Evolutionary conservation across 2,888 invertebrate species (phyloP), one percentile per base, ranked within the genome.

Genomic region (Empis stercorea): DNA sequence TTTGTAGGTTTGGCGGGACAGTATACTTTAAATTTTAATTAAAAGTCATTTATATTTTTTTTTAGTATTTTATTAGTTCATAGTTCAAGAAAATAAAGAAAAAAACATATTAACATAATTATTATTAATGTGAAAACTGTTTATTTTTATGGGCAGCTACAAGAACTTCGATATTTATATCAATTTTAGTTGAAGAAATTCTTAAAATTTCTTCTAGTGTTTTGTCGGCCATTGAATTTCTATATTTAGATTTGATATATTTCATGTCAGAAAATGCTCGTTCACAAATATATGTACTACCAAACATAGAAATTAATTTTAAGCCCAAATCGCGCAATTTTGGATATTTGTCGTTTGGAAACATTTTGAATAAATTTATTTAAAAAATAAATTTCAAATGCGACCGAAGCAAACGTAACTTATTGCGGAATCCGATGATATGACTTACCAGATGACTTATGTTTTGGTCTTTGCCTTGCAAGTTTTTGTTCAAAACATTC

Each of bases 401-500:
- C 23, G 23, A 27, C 23, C 23, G 23, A 27, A 27, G 23, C 23
- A 27, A 27, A 27, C 23, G 23, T 27, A 27, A 27, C 23, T 27
- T 27, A 27, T 27, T 27, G 23, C 23, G 23, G 23, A 34, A 34
- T 34, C 34, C 34, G 4, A n/a, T 34, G 13, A 34, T 34, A 5
- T 34, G 34, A 7, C 34, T n/a, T n/a, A 34, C n/a, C 34, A 34
- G 13, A n/a, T 34, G n/a, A 34, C 4, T n/a, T n/a, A 34, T 34
- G n/a, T 34, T 34, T 34, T 34, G 13, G 13, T 34, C 34, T 34
- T n/a, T 34, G 11, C 34, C 34, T 34, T 34, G 34, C n/a, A 34
- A 34, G n/a, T 13, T n/a, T 13, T n/a, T n/a, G n/a, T 34, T 34
- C 34, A 34, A 34, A n/a, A n/a, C n/a, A 44, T 44, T 46, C 30